Evolutionary conservation across 2,888 invertebrate species (phyloP).

Genomic region (Hydrotaea diabolus): DNA sequence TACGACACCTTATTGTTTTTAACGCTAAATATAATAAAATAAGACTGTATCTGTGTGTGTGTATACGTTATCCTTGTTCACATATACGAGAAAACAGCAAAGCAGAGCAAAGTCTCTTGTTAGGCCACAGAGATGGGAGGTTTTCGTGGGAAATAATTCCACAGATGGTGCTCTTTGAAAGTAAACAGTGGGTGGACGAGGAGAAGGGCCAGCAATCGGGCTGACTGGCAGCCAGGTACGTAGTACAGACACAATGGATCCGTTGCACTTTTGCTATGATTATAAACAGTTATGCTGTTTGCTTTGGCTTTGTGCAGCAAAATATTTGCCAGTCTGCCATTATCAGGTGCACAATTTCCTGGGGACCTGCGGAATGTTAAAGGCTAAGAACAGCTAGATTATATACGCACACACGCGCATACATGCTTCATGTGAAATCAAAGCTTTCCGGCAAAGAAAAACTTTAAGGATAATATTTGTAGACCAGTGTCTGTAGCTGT

Average conservation of each 20-base stretch:
- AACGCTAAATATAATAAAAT: neutral
- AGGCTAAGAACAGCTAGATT: too few relatives aligned
- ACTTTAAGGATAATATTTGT: neutral
- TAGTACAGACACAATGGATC: neutral
- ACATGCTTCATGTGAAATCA: neutral
- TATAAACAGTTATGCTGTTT: conserved; percentile 12
- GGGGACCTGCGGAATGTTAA: neutral
- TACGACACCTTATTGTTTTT: conserved; percentile 41
- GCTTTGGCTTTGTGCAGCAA: neutral
- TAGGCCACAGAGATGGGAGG: too few relatives aligned
- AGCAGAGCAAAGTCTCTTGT: too few relatives aligned
- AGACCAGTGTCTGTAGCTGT: neutral
- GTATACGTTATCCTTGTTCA: neutral
- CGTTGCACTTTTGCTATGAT: conserved; percentile 2
- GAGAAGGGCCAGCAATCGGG: neutral
- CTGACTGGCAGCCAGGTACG: neutral
- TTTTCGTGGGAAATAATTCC: too few relatives aligned
- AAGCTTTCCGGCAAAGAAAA: neutral
- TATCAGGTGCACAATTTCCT: conserved; percentile 13
- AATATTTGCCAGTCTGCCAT: neutral
- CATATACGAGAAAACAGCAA: neutral
- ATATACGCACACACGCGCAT: neutral
- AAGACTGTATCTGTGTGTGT: neutral
- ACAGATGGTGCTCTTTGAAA: neutral
- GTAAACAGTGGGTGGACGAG: neutral